Conservation (phyloP, 2,797 vertebrate species). For the Sandelia bainsii region DNA sequence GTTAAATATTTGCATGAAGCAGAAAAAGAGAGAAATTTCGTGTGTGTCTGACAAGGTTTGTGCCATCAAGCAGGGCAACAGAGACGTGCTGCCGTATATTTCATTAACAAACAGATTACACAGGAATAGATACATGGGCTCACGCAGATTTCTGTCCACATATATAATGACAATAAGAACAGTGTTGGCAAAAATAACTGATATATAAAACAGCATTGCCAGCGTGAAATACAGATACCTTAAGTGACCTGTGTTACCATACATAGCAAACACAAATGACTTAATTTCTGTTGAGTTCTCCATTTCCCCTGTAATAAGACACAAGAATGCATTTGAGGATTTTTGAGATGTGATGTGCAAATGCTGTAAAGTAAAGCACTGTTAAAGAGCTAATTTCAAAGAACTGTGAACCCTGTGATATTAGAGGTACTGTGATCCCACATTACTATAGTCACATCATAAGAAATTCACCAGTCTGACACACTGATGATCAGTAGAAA, state of each 20-base stretch:
- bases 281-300: slow-evolving; percentile 47
- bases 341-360: background rate
- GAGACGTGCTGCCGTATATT: slow-evolving; percentile 53
- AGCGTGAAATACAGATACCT: slow-evolving; percentile 31
- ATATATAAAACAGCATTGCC: slow-evolving; percentile 9
- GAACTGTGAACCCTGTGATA: no score
- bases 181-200: slow-evolving; percentile 19
- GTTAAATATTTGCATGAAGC: slow-evolving; percentile 62
- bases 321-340: background rate
- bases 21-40: slow-evolving; percentile 45
- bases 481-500: no score
- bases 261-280: slow-evolving; percentile 49
- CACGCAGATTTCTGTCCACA: slow-evolving; percentile 48
- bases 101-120: slow-evolving; percentile 56
- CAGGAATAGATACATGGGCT: slow-evolving; percentile 55
- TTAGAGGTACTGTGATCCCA: no score
- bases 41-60: slow-evolving; percentile 48
- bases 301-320: slow-evolving; percentile 14
- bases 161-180: slow-evolving; percentile 47
- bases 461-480: background rate
- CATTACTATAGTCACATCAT: no score
- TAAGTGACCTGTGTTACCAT: background rate
- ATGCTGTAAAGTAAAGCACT: background rate
- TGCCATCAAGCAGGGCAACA: slow-evolving; percentile 42
- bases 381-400: no score